Conservation (phyloP, 2,113 vertebrate genomes). For the Pitta sordida region DNA sequence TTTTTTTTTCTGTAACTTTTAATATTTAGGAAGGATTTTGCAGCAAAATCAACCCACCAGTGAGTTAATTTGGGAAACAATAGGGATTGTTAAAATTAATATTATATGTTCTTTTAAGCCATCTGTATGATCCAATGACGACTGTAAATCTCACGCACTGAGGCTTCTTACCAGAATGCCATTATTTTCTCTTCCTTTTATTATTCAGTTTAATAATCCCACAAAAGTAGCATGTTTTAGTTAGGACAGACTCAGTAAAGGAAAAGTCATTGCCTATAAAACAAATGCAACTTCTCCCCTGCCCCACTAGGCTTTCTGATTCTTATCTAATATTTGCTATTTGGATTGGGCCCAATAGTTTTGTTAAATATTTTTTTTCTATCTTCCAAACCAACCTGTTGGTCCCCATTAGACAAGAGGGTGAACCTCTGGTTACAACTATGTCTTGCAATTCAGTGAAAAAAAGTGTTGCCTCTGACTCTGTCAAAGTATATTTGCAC, state of each 20-base stretch:
- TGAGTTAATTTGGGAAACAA: neutral
- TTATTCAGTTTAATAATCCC: neutral
- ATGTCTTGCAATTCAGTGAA: neutral
- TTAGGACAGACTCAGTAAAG: neutral
- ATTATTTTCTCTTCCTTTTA: neutral
- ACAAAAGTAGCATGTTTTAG: neutral
- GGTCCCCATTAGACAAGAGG: neutral
- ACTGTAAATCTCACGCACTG: neutral
- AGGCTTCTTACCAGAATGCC: neutral
- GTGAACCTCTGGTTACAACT: neutral
- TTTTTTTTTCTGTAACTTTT: neutral
- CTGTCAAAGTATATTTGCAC: neutral
- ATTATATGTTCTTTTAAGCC: neutral
- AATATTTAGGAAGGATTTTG: neutral
- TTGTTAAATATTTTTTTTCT: neutral
- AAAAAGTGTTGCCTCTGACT: neutral
- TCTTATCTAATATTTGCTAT: neutral
- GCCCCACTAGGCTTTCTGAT: neutral
- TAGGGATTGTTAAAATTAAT: neutral
- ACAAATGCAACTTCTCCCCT: neutral
- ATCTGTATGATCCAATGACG: neutral
- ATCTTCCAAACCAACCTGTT: neutral
- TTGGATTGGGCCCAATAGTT: neutral
- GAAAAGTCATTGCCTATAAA: neutral
- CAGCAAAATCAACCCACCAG: neutral